Base-by-base conservation (phyloP, 2,113 vertebrate genomes). In the Protobothrops flavoviridis region DNA sequence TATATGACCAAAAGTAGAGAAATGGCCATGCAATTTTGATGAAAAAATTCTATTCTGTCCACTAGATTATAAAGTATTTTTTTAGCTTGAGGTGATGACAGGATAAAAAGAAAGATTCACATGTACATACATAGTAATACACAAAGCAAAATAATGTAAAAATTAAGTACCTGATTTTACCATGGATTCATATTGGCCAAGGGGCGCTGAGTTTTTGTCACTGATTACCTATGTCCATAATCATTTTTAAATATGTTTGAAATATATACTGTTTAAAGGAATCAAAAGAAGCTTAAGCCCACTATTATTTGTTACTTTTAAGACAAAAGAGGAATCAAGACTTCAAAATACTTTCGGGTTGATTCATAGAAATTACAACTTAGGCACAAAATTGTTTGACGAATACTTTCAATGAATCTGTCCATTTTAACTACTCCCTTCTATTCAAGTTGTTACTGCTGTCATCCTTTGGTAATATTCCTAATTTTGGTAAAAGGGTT, bases 391-490 rank as follows among this genome's bases (percentile, higher is more conserved):
- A 87, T 81, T 61, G 86, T 57, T 85, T 95, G 93, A 95, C 96
- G 90, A 81, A 85, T 69, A 88, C 94, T 86, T n/a, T 43, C 24
- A 81, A 20, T 74, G n/a, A 92, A 57, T 12, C 61, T 45, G 85
- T 90, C 1, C 39, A 89, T 10, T 88, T 33, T 88, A 61, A 61
- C 23, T 61, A 61, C 24, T 95, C 94, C 92, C 94, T 97, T 95
- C 93, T 57, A 90, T 94, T 87, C 88, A 94, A 96, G 94, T 91
- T 87, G 50, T 89, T 88, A 90, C 93, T 94, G 92, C 94, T 96
- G 91, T 81, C 87, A 94, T 93, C 95, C 95, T 97, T 96, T 97
- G 95, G 92, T 94, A 81, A 59, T 55, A 85, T 61, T 91, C 10
- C 57, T 90, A 50, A 89, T 94, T 96, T 95, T 94, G 92, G 89